These are phyloP conservation scores for Ara ararauna DNA, from an alignment of 2,797 vertebrate genomes.

Conservation along the genomic window DNA sequence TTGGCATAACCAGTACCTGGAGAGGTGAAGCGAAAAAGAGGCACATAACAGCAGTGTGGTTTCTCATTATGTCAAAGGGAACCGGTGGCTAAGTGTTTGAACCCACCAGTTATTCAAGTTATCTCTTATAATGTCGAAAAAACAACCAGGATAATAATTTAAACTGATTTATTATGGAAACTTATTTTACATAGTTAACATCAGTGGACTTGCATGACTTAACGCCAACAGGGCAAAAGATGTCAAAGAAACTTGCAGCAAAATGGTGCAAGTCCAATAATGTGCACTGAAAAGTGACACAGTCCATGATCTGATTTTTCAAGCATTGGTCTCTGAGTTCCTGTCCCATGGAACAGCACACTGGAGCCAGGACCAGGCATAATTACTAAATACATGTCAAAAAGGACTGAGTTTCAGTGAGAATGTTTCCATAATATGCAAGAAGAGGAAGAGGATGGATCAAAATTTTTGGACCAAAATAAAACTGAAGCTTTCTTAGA, in stretches of 20 bases:
- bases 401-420: neutral
- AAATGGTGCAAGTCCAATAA: neutral
- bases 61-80: neutral
- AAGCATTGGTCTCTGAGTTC: neutral
- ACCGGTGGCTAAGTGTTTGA: neutral
- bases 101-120: neutral
- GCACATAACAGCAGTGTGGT: neutral
- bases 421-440: neutral
- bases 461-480: neutral
- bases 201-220: neutral
- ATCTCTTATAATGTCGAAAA: neutral
- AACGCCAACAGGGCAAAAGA: neutral
- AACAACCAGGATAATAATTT: neutral
- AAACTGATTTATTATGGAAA: constrained; percentile 11
- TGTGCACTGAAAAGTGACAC: neutral
- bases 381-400: neutral
- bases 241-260: constrained; percentile 14
- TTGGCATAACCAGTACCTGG: neutral
- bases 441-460: neutral
- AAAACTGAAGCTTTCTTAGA: neutral
- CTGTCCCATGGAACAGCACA: neutral
- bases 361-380: constrained; percentile 32
- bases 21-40: neutral
- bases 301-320: neutral
- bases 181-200: neutral